Evolutionary conservation across 1,140 invertebrate species (phyloP).

Genomic region (Sipha flava): DNA sequence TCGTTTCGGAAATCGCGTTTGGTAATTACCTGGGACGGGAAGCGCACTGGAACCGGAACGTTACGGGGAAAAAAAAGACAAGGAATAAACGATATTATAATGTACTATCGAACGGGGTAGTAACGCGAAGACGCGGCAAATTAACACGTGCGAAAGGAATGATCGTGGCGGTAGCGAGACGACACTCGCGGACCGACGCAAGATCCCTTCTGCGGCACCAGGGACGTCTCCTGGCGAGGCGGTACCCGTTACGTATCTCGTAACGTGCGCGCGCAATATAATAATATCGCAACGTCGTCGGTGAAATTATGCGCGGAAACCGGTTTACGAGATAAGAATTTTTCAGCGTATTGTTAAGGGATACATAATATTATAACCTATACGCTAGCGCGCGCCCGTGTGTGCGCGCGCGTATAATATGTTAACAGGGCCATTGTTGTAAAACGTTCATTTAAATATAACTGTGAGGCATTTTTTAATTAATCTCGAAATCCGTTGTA

Average conservation of each 20-base stretch:
- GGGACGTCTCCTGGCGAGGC: too few relatives aligned
- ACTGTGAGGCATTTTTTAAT: conserved; percentile 19
- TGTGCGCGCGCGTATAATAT: not conserved
- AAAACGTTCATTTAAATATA: not conserved
- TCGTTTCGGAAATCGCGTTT: too few relatives aligned
- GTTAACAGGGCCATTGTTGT: conserved; percentile 14
- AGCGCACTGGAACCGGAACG: too few relatives aligned
- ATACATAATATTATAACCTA: not conserved
- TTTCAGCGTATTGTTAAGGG: not conserved
- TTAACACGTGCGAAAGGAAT: not conserved
- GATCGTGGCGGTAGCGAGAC: not conserved
- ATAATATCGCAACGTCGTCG: not conserved
- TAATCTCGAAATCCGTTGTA: conserved; percentile 14
- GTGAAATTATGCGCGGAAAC: conserved; percentile 11
- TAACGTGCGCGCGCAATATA: too few relatives aligned
- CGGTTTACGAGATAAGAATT: conserved; percentile 26
- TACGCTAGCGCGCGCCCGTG: not conserved
- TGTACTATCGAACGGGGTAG: too few relatives aligned
- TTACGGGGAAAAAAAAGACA: too few relatives aligned
- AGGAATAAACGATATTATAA: too few relatives aligned
- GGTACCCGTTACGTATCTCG: too few relatives aligned
- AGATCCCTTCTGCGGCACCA: not conserved
- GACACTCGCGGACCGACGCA: not conserved
- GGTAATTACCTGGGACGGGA: too few relatives aligned
- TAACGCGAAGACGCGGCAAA: too few relatives aligned